Percentiles rank a stretch among this genome's conserved stretches.
These are phyloP conservation scores for Channa striata DNA, from an alignment of 2,797 vertebrate species.

Conservation along the genomic window DNA sequence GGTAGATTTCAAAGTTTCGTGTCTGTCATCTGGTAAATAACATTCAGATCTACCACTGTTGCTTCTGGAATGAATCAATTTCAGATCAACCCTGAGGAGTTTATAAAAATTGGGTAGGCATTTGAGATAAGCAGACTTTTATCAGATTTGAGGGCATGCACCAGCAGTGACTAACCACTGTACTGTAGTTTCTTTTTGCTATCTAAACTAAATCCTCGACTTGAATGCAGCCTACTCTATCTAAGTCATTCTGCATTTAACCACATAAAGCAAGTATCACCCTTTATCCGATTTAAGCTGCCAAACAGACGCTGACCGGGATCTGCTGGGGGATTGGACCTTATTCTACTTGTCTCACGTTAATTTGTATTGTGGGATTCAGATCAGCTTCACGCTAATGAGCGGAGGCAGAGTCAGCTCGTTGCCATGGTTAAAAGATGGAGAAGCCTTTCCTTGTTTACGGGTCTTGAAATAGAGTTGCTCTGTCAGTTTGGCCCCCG, in stretches of 20 bases:
- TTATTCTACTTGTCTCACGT: not conserved
- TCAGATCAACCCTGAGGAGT: conserved; percentile 44
- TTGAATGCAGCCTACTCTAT: not conserved
- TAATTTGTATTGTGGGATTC: conserved; percentile 4
- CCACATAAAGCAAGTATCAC: conserved; percentile 25
- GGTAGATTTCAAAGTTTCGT: conserved; percentile 41
- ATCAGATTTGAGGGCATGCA: conserved; percentile 48
- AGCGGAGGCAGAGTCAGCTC: conserved; percentile 18
- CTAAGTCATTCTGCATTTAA: conserved; percentile 7
- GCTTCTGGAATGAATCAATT: conserved; percentile 49
- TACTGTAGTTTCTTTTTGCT: not conserved
- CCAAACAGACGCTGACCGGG: not conserved
- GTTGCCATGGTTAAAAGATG: conserved; percentile 62
- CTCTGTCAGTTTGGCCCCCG: conserved; percentile 47
- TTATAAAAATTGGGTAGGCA: conserved; percentile 53
- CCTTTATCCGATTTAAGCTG: conserved; percentile 21
- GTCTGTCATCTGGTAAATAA: conserved; percentile 2
- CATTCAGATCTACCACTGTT: conserved; percentile 19
- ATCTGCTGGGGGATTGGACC: not conserved
- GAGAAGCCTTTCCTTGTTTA: conserved; percentile 32
- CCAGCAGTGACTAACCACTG: conserved; percentile 14
- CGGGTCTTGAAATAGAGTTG: conserved; percentile 56
- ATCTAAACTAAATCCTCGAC: not conserved
- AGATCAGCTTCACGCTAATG: conserved; percentile 21
- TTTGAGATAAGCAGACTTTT: conserved; percentile 41